Evolutionary conservation across 1,140 invertebrate genomes (phyloP).

Genomic region (Homarus americanus): DNA sequence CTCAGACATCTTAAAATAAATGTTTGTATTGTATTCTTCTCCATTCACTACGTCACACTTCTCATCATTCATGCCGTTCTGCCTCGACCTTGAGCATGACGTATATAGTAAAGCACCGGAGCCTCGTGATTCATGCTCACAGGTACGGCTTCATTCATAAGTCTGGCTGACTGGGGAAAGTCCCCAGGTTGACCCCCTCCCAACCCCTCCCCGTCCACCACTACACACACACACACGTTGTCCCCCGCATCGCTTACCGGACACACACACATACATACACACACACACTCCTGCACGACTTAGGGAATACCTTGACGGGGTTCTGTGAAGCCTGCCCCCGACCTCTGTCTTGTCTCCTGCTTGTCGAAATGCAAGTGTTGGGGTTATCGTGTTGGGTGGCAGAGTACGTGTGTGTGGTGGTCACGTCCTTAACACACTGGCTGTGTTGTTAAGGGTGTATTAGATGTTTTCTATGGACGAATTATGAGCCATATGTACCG

Average conservation of each 20-base stretch:
- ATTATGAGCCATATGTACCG: too few relatives aligned
- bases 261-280: neutral
- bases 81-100: neutral
- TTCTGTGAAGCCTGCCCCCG: neutral
- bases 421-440: too few relatives aligned
- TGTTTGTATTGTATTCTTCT: too few relatives aligned
- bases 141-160: neutral
- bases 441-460: too few relatives aligned
- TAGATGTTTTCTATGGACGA: too few relatives aligned
- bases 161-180: neutral
- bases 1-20: too few relatives aligned
- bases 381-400: too few relatives aligned
- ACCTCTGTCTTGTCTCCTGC: neutral
- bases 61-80: neutral
- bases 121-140: neutral
- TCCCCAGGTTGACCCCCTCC: neutral
- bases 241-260: neutral
- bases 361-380: neutral
- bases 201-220: neutral
- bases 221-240: slow-evolving; percentile 17
- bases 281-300: neutral
- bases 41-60: too few relatives aligned
- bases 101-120: neutral
- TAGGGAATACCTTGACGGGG: neutral
- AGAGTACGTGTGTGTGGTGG: too few relatives aligned